phyloP scores from a whole-genome alignment of 2,888 invertebrate species.

The Scaptomyza caliginosa region DNA sequence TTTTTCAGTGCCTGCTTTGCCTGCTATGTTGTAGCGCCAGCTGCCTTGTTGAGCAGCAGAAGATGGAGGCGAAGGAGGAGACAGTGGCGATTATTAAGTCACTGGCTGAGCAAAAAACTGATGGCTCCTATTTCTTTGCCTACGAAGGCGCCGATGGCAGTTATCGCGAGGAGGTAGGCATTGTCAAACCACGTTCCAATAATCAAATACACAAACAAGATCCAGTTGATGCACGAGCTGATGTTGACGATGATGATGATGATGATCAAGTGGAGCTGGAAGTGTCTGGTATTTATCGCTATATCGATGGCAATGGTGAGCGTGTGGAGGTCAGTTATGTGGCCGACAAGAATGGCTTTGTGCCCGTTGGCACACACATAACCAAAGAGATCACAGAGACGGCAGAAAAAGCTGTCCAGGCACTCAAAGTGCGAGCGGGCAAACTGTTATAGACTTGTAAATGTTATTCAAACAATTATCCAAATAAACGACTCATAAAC shows the following conservation, averaged over 20 bases:
- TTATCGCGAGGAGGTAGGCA: constrained; percentile 77
- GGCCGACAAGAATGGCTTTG: constrained; percentile 80
- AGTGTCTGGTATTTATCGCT: constrained; percentile 79
- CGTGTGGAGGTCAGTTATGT: constrained; percentile 77
- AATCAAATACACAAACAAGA: constrained; percentile 37
- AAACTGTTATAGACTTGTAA: constrained; percentile 29
- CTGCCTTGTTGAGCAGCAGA: not conserved
- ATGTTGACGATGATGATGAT: constrained; percentile 56
- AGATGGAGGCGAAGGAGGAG: not conserved
- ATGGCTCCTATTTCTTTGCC: constrained; percentile 80
- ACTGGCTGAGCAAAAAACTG: constrained; percentile 62
- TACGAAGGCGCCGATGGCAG: constrained; percentile 78
- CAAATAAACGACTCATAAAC: constrained; percentile 48
- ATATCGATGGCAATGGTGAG: constrained; percentile 73
- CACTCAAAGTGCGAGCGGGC: constrained; percentile 16
- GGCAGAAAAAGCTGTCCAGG: constrained; percentile 36
- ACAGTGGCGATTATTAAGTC: constrained; percentile 71
- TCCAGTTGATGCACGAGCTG: constrained; percentile 43
- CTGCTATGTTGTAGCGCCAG: constrained; percentile 5
- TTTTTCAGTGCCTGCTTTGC: constrained; percentile 32
- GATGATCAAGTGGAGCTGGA: constrained; percentile 62
- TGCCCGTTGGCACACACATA: constrained; percentile 72
- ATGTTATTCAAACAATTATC: constrained; percentile 72
- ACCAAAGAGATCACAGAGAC: constrained; percentile 58
- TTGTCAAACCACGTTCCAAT: constrained; percentile 41